A percentile compares a stretch with the other conserved stretches of the same genome.
These are phyloP conservation scores for Chionodraco myersi DNA, from an alignment of 2,113 vertebrate genomes.

Conservation along the genomic window DNA sequence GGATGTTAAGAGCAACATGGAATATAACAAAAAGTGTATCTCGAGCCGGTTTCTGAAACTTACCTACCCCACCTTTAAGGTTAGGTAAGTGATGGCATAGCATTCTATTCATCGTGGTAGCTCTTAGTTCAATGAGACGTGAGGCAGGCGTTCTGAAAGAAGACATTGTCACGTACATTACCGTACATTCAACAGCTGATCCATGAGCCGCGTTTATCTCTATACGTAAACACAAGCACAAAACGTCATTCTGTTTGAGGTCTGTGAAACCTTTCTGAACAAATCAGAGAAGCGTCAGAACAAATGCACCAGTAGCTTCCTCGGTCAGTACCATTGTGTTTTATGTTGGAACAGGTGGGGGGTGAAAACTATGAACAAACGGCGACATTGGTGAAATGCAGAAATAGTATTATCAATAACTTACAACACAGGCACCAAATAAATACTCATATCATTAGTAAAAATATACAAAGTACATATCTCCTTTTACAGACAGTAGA, in stretches of 20 bases:
- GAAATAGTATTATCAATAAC: conserved; percentile 80
- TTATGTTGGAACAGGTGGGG: conserved; percentile 60
- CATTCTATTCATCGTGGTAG: not conserved
- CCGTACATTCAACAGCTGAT: not conserved
- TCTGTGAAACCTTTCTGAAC: not conserved
- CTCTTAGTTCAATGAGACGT: not conserved
- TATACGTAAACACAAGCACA: not conserved
- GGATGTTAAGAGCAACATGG: no score
- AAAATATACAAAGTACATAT: conserved; percentile 79
- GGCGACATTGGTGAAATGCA: conserved; percentile 60
- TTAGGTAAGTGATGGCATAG: not conserved
- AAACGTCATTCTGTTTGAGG: not conserved
- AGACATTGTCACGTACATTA: not conserved
- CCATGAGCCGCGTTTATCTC: not conserved
- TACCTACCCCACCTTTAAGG: no score
- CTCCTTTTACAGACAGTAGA: conserved; percentile 77
- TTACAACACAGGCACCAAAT: conserved; percentile 84
- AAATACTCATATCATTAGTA: conserved; percentile 85
- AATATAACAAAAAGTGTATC: no score
- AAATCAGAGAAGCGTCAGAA: not conserved
- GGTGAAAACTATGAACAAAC: conserved; percentile 54
- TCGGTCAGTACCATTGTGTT: conserved; percentile 51
- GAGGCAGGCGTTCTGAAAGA: not conserved
- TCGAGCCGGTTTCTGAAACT: no score
- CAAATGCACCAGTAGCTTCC: not conserved